Conservation (phyloP, 1,140 invertebrate genomes). For the Popillia japonica region DNA sequence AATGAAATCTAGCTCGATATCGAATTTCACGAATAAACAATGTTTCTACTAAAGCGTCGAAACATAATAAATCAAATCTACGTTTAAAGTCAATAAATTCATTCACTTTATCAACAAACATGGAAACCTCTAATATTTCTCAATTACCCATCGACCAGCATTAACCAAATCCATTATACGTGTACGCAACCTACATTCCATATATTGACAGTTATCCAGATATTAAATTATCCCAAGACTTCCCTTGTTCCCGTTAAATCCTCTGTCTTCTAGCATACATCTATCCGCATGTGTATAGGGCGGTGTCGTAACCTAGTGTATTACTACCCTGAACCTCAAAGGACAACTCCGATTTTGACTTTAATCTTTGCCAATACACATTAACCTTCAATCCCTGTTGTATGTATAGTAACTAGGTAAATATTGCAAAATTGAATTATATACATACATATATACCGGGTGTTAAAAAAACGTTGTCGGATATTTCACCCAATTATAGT, state of each 20-base stretch:
- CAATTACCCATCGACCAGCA: background rate
- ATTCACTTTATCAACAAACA: background rate
- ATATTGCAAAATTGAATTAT: background rate
- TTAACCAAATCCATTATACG: background rate
- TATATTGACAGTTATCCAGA: constrained; percentile 22
- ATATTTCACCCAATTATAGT: too few species aligned
- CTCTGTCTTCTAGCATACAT: background rate
- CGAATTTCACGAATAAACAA: background rate
- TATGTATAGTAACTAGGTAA: background rate
- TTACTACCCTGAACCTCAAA: background rate
- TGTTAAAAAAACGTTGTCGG: too few species aligned
- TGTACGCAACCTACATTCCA: constrained; percentile 4
- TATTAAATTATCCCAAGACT: constrained; percentile 16
- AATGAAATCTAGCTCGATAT: background rate
- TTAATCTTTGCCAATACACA: constrained; percentile 6
- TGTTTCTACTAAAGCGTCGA: background rate
- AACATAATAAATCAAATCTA: background rate
- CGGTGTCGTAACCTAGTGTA: background rate
- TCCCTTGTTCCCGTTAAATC: background rate
- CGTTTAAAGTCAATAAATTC: constrained; percentile 15
- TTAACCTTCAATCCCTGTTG: background rate
- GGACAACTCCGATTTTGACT: constrained; percentile 1
- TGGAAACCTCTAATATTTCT: background rate
- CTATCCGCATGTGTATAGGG: background rate
- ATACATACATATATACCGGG: too few species aligned